Percentiles rank a stretch among this genome's conserved stretches.
Evolutionary conservation across 2,888 invertebrate genomes (phyloP).

Genomic region (Trissoscelio sp.): DNA sequence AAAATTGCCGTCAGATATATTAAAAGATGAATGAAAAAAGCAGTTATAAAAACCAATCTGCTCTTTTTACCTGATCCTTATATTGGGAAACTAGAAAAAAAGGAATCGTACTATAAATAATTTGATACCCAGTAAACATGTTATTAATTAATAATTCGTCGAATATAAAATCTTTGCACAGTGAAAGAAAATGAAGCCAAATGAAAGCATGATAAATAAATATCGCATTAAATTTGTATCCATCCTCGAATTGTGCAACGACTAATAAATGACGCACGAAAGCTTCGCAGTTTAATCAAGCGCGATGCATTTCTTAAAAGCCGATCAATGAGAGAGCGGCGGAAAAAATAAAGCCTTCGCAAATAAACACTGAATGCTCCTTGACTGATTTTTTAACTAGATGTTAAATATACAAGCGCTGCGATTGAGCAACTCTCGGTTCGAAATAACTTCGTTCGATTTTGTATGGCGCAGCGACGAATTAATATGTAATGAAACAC

Average conservation of each 20-base stretch:
- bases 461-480: not conserved
- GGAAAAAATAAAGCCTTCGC: constrained; percentile 4
- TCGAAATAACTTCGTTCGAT: constrained; percentile 41
- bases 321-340: constrained; percentile 9
- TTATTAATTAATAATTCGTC: not conserved
- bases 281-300: constrained; percentile 26
- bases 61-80: not conserved
- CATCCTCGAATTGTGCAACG: not conserved
- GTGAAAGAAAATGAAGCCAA: not conserved
- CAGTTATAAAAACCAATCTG: not conserved
- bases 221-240: constrained; percentile 3
- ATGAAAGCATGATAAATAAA: not conserved
- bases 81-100: not conserved
- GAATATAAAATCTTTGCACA: not conserved
- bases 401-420: constrained; percentile 13
- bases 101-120: too few species aligned
- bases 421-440: constrained; percentile 2
- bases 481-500: constrained; percentile 36
- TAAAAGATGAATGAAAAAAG: not conserved
- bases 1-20: too few species aligned
- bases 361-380: constrained; percentile 28
- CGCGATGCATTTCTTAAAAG: constrained; percentile 34
- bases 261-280: constrained; percentile 10
- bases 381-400: constrained; percentile 39
- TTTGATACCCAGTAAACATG: too few species aligned